A percentile compares a stretch with the other conserved stretches of the same genome.
Evolutionary conservation across 2,888 invertebrate species (phyloP).

Genomic region (Spodoptera littoralis): DNA sequence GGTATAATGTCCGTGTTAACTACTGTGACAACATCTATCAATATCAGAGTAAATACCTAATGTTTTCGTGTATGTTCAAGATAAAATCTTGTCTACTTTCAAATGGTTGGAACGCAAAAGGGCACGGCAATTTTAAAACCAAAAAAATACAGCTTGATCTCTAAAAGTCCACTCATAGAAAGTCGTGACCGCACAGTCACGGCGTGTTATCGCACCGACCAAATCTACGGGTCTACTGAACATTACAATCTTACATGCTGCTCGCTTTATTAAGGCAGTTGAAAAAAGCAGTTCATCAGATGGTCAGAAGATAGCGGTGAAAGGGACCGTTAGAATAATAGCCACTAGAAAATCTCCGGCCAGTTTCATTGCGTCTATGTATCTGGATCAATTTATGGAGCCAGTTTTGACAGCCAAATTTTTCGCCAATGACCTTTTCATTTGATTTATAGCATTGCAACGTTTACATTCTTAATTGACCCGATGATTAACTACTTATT

Average conservation of each 20-base stretch:
- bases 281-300: conserved; percentile 85
- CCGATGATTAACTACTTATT: conserved; percentile 55
- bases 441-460: conserved; percentile 65
- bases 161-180: conserved; percentile 78
- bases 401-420: conserved; percentile 68
- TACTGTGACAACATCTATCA: conserved; percentile 32
- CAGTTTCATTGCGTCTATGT: conserved; percentile 69
- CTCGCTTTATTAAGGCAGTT: conserved; percentile 85
- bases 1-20: conserved; percentile 14
- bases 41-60: conserved; percentile 5
- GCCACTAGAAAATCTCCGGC: conserved; percentile 79
- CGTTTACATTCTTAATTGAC: conserved; percentile 55
- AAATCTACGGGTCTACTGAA: conserved; percentile 81
- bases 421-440: conserved; percentile 66
- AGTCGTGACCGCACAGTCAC: conserved; percentile 85
- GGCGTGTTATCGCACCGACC: conserved; percentile 84
- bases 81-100: conserved; percentile 43
- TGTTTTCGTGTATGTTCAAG: conserved; percentile 4
- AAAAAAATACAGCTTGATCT: conserved; percentile 65
- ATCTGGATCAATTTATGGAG: conserved; percentile 71
- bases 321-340: conserved; percentile 87
- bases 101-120: conserved; percentile 53
- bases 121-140: conserved; percentile 68
- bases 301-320: conserved; percentile 88
- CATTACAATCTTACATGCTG: conserved; percentile 87